Evolutionary conservation across 2,797 vertebrate genomes (phyloP).

Genomic region (Glyptemys insculpta): DNA sequence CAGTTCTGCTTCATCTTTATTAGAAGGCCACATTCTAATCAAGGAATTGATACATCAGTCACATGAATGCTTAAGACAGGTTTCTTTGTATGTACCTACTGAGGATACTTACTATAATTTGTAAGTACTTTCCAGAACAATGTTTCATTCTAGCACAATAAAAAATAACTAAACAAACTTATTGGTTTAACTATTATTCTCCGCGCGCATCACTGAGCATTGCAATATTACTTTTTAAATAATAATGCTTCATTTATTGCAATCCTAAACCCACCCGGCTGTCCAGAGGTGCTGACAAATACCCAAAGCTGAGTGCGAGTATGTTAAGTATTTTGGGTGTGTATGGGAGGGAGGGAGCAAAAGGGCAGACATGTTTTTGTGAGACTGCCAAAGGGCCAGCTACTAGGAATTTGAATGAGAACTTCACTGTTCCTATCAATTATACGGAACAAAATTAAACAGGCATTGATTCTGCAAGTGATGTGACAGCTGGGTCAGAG

Average conservation of each 20-base stretch:
- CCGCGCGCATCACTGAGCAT: not conserved
- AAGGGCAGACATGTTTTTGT: not conserved
- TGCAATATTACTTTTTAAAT: not conserved
- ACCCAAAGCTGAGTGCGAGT: not conserved
- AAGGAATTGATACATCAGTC: not conserved
- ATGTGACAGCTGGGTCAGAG: not conserved
- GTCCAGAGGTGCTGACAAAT: not conserved
- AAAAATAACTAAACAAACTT: not conserved
- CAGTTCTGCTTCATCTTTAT: not conserved
- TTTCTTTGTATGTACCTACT: not conserved
- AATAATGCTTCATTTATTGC: not conserved
- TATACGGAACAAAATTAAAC: conserved; percentile 1
- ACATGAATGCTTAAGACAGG: not conserved
- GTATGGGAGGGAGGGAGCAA: not conserved
- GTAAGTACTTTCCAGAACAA: not conserved
- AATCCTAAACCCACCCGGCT: not conserved
- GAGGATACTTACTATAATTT: not conserved
- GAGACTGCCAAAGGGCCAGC: not conserved
- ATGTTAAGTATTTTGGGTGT: not conserved
- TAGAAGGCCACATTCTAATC: not conserved
- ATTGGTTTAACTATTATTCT: not conserved
- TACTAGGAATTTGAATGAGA: not conserved
- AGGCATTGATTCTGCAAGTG: not conserved
- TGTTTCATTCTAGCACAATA: not conserved
- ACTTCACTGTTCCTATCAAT: not conserved